These are phyloP conservation scores for Dinomys branickii DNA, from an alignment of 2,113 vertebrate genomes.

Conservation along the genomic window DNA sequence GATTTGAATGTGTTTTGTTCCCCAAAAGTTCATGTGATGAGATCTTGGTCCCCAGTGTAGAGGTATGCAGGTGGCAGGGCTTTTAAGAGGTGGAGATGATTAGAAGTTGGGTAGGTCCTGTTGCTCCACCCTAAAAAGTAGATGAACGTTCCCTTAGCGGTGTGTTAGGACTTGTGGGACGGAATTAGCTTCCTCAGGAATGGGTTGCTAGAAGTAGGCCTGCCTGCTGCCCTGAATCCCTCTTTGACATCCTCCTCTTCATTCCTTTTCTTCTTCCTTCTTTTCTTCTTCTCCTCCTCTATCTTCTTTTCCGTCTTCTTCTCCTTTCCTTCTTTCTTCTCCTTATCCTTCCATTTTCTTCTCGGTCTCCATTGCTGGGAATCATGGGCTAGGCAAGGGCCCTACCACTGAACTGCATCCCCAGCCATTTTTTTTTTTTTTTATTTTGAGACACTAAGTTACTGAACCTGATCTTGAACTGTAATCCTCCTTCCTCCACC, in stretches of 20 bases:
- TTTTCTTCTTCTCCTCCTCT: fast-evolving
- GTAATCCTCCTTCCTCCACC: not conserved
- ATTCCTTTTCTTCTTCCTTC: too few relatives aligned
- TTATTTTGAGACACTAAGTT: not conserved
- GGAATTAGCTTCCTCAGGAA: not conserved
- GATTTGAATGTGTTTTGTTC: too few relatives aligned
- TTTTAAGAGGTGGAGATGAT: too few relatives aligned
- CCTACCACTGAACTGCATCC: not conserved
- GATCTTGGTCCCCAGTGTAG: not conserved
- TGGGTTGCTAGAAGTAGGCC: not conserved
- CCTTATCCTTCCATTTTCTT: not conserved
- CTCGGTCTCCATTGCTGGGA: not conserved
- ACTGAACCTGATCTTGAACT: not conserved
- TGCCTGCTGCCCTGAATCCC: not conserved
- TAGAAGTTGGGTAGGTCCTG: not conserved
- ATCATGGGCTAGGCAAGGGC: not conserved
- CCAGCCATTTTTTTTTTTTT: not conserved
- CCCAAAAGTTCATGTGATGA: too few relatives aligned
- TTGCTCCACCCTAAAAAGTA: not conserved
- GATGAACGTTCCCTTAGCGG: not conserved
- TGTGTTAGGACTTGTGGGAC: not conserved
- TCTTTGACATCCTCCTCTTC: fast-evolving
- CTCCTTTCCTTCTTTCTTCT: not conserved
- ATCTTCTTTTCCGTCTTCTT: not conserved
- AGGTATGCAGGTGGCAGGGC: not conserved